Evolutionary conservation across 35 echinoderm and acorn worm genomes (phyloP), one percentile per base, ranked within the genome.

Genomic region (Acanthaster planci): DNA sequence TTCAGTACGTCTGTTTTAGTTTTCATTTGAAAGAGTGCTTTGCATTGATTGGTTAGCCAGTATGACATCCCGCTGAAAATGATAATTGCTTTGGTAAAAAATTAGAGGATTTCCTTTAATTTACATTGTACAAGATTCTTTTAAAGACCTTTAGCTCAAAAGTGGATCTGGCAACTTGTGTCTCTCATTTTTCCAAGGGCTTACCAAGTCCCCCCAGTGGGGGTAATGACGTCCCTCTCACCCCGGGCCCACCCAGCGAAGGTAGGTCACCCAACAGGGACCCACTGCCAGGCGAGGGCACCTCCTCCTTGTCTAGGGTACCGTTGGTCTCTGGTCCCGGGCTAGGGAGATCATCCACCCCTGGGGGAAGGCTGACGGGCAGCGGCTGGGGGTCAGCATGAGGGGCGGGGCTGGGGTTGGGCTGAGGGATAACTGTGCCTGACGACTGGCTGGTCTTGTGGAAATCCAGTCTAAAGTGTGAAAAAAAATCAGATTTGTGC

Each of bases 121-220:
- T 80, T 8, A 39, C 39, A 39, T 38, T 8, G 7, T 80, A 21
- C 6, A 39, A 21, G 50, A 39, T n/a, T n/a, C n/a, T n/a, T n/a
- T n/a, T n/a, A n/a, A n/a, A n/a, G n/a, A n/a, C n/a, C n/a, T n/a
- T n/a, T n/a, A n/a, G n/a, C n/a, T n/a, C n/a, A n/a, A n/a, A n/a
- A n/a, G n/a, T n/a, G n/a, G n/a, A n/a, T n/a, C n/a, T n/a, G n/a
- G n/a, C n/a, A n/a, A n/a, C n/a, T n/a, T n/a, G n/a, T n/a, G n/a
- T n/a, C n/a, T n/a, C n/a, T n/a, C n/a, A n/a, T n/a, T n/a, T n/a
- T n/a, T n/a, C n/a, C n/a, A n/a, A n/a, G n/a, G n/a, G 42, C 87
- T 84, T 32, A 89, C 87, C 79, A 34, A 67, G 38, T 50, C 77
- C 86, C 8, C 87, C 80, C 42, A 89, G 80, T 44, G 87, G 80